Evolutionary conservation across 2,797 vertebrate species (phyloP), one percentile per base, ranked within the genome.

Genomic region (Neoniphon sammara): DNA sequence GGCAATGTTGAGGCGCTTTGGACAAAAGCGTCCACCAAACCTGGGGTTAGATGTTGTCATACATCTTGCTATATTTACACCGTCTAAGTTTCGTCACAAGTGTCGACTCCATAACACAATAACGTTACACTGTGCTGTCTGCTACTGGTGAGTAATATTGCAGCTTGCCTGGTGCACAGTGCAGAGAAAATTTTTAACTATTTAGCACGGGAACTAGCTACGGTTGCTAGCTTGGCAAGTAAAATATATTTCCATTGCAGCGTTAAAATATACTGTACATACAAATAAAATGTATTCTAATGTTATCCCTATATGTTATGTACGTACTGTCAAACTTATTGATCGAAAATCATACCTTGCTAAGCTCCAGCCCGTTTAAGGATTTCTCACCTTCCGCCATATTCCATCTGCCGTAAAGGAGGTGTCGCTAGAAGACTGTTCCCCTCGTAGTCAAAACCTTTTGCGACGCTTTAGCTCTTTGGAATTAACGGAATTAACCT

Each of bases 351-450:
- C 91, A 49, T 89, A 94, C 93, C 93, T 91, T 92, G 82, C 92
- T 92, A 63, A 94, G 90, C 88, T 92, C 87, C 70, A 92, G 82
- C 21, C 87, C 92, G 87, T 86, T 85, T 67, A 46, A n/a, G 25
- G 84, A 63, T 83, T 89, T 84, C 83, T 90, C 85, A 52, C 80
- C 82, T 86, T 93, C 93, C 94, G 95, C 95, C 95, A 95, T 95
- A 82, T 95, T 95, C 84, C 85, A 70, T 91, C 78, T 91, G 90
- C 89, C 90, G 93, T 92, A 91, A 92, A 88, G 85, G 66, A 88
- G 56, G 42, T 82, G 89, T 90, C 82, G 78, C 86, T 75, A 81
- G 72, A 85, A 88, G 60, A 86, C 66, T 17, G 61, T 50, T 67
- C 61, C 59, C 65, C 53, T 64, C 73, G 36, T 59, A 61, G 66